A percentile compares a stretch with the other conserved stretches of the same genome.
Conservation (phyloP, 2,113 vertebrate species). For the Cryptomyrus ogoouensis region DNA sequence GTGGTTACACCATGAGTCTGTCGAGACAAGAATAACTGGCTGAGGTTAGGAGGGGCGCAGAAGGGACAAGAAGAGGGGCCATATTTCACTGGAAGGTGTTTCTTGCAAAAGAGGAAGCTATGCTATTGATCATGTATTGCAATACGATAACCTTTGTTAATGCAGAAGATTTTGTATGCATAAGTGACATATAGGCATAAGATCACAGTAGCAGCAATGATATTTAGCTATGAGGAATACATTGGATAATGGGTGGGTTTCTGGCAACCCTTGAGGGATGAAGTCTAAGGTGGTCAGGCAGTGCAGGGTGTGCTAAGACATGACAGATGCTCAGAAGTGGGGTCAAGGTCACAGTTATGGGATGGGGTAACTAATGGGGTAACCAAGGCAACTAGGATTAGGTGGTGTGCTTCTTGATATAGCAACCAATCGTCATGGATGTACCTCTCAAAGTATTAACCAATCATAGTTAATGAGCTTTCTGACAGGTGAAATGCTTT, state of each 20-base stretch:
- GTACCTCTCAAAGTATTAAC: background rate
- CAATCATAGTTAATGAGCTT: background rate
- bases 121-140: background rate
- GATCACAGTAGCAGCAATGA: background rate
- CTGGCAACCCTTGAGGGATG: background rate
- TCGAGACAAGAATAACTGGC: background rate
- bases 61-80: background rate
- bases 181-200: background rate
- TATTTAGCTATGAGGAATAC: background rate
- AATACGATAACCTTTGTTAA: background rate
- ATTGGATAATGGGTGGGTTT: background rate
- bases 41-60: background rate
- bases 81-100: background rate
- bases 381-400: background rate
- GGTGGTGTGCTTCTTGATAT: background rate
- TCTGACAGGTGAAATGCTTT: background rate
- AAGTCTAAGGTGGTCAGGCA: background rate
- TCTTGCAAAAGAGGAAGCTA: background rate
- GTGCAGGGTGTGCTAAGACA: background rate
- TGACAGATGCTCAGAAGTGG: background rate
- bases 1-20: background rate
- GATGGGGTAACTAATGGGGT: background rate
- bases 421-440: background rate
- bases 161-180: background rate
- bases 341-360: background rate